phyloP scores from a whole-genome alignment of 2,888 invertebrate genomes.

The Cordylochernes scorpioides region DNA sequence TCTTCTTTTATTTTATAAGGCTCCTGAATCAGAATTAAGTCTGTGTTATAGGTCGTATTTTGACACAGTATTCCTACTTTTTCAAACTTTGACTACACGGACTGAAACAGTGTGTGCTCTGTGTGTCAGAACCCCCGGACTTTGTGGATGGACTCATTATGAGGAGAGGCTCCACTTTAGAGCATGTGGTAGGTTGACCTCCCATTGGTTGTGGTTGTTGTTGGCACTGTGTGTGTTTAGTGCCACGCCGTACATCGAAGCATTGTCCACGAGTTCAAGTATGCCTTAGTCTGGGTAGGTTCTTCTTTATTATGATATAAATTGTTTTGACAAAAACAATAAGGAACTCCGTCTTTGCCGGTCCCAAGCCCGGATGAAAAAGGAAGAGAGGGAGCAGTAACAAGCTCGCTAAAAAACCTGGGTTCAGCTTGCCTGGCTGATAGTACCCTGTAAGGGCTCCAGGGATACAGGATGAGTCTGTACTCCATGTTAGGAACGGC shows the following conservation, averaged over 20 bases:
- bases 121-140: constrained; percentile 48
- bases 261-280: constrained; percentile 72
- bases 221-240: constrained; percentile 16
- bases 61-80: too few species aligned
- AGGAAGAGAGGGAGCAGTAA: too few species aligned
- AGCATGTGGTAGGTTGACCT: constrained; percentile 41
- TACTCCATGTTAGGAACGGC: too few species aligned
- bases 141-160: constrained; percentile 83
- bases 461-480: too few species aligned
- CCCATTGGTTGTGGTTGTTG: neutral
- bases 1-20: too few species aligned
- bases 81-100: too few species aligned
- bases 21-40: too few species aligned
- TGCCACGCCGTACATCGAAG: constrained; percentile 90
- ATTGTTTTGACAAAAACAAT: neutral
- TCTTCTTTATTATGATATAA: constrained; percentile 2
- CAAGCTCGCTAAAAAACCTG: too few species aligned
- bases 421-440: too few species aligned
- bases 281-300: constrained; percentile 72
- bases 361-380: too few species aligned
- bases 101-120: neutral
- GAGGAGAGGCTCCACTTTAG: constrained; percentile 60
- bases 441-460: too few species aligned
- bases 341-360: neutral
- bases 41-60: too few species aligned